Evolutionary conservation across 2,797 vertebrate species (phyloP), one percentile per base, ranked within the genome.

Genomic region (Pangasius larnaudii): DNA sequence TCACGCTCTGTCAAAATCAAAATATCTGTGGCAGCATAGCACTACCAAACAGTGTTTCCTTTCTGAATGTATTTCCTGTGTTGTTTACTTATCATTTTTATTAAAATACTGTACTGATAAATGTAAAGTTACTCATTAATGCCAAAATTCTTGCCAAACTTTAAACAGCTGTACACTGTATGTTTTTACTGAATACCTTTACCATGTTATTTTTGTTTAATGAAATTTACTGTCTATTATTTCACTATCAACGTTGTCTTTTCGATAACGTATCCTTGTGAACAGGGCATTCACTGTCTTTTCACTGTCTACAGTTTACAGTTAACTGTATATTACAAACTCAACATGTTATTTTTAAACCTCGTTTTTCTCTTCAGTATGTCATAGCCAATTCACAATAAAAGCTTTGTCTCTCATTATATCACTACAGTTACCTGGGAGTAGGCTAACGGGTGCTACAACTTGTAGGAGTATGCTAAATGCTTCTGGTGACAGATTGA

Each of bases 141-240:
- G 88, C 88, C 88, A 81, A 56, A 85, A 39, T 65, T 89, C 88
- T 89, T 89, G 88, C 88, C 88, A 86, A 27, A 8, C 1, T 61
- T 75, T 53, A 59, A 63, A 63, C n/a, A 39, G n/a, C 3, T 46
- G 4, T 46, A 75, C n/a, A 30, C 27, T 59, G 30, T 71, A 2
- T 13, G 18, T 86, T 78, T 63, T 65, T 18, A 19, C 22, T 86
- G 69, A 46, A 61, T 65, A 3, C 80, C 53, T 77, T 53, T 51
- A 79, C 11, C 59, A 42, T 42, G 33, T 42, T 61, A 42, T 59
- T 13, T 58, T 79, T 81, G 24, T 63, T 46, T 27, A 0, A 46
- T 46, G 3, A n/a, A 63, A 82, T 9, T 5, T 16, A 7, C 14
- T 36, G 77, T 79, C 77, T 27, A 3, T 53, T 78, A 30, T 81